Percentiles rank a stretch among this genome's conserved stretches.
These are phyloP conservation scores for Calephelis perditalis DNA, from an alignment of 2,888 invertebrate genomes.

Conservation along the genomic window DNA sequence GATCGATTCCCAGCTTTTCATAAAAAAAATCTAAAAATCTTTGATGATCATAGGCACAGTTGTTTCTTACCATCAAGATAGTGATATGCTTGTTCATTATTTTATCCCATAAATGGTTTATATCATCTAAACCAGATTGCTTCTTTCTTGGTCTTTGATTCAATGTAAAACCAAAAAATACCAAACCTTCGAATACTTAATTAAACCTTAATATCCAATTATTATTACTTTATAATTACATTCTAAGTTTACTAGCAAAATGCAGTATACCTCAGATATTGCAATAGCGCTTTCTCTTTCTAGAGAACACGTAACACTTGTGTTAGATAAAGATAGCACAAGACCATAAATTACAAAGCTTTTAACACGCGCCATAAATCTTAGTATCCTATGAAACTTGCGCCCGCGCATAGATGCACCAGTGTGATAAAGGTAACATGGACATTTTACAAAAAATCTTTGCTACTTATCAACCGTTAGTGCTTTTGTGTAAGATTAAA, in stretches of 20 bases:
- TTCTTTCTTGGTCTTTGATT: no score
- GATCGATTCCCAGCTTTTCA: no score
- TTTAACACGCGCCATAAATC: slow-evolving; percentile 59
- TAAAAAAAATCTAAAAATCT: no score
- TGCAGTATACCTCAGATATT: slow-evolving; percentile 19
- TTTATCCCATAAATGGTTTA: no score
- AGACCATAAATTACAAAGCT: slow-evolving; percentile 51
- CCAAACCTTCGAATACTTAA: not conserved
- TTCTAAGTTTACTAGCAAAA: slow-evolving; percentile 17
- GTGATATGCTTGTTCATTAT: no score
- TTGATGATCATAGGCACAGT: no score
- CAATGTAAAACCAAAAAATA: not conserved
- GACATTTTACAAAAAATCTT: slow-evolving; percentile 11
- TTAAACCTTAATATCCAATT: slow-evolving; percentile 9
- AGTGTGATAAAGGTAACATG: slow-evolving; percentile 24
- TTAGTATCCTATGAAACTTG: slow-evolving; percentile 51
- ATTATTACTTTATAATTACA: slow-evolving; percentile 14
- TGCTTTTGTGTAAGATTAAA: not conserved
- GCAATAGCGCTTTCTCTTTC: slow-evolving; percentile 20
- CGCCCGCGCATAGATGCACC: slow-evolving; percentile 49
- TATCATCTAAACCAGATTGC: no score
- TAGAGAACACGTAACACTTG: slow-evolving; percentile 22
- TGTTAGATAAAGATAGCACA: slow-evolving; percentile 37
- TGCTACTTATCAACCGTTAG: slow-evolving; percentile 5
- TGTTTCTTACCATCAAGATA: no score